Percentiles rank a stretch among this genome's conserved stretches.
Evolutionary conservation across 2,888 invertebrate species (phyloP).

Genomic region (Lissonota sp.): DNA sequence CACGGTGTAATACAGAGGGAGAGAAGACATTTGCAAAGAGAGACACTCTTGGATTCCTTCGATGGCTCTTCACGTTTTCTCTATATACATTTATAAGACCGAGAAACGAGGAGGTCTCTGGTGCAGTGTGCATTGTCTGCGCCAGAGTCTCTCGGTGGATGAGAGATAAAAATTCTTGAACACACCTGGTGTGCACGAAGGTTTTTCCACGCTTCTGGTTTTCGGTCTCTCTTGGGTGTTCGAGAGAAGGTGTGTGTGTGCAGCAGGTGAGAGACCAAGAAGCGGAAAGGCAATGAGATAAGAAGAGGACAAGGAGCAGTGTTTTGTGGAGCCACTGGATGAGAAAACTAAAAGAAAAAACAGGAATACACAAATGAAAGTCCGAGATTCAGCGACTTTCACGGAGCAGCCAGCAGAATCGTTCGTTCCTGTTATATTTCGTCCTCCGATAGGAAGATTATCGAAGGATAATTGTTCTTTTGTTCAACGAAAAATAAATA

Average conservation of each 20-base stretch:
- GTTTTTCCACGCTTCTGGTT: conserved; percentile 12
- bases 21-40: conserved; percentile 43
- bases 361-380: not conserved
- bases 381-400: conserved; percentile 41
- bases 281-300: conserved; percentile 52
- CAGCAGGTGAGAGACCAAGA: conserved; percentile 60
- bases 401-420: conserved; percentile 20
- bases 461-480: not conserved
- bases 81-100: not conserved
- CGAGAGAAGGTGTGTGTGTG: not conserved
- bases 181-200: conserved; percentile 41
- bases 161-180: conserved; percentile 35
- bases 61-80: conserved; percentile 34
- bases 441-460: not conserved
- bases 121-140: conserved; percentile 41
- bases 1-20: conserved; percentile 35
- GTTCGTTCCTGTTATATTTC: conserved; percentile 5
- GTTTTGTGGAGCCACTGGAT: not conserved
- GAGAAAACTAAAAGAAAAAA: not conserved
- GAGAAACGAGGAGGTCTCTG: not conserved
- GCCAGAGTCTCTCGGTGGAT: not conserved
- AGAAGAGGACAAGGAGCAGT: conserved; percentile 34
- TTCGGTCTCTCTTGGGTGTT: not conserved
- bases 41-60: conserved; percentile 36
- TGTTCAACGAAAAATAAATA: conserved; percentile 15